Base-by-base conservation (phyloP, 37 sponge, comb jelly and placozoan genomes). In the Crambe crambe region DNA sequence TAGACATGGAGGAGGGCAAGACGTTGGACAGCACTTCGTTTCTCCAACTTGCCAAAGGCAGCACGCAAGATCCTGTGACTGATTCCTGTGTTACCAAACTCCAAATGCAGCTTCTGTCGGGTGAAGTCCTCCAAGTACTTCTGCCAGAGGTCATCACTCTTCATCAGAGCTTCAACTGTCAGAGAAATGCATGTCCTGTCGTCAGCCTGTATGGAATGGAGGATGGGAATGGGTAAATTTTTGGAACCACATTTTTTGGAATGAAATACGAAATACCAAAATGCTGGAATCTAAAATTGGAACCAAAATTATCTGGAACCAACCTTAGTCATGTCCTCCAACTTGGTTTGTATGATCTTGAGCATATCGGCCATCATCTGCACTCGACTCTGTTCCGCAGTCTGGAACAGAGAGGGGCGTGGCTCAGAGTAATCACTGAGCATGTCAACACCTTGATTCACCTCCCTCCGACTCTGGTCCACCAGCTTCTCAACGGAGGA, bases 51-150 rank as follows among this genome's bases (percentile, higher is more conserved):
- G 1, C 69, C 59, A 82, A 92, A 85, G 36, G 80, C 64, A 0
- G 81, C 43, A 18, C 67, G 39, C 25, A 87, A 30, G 26, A 92
- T 60, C 30, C 72, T 57, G 23, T 70, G 44, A 3, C 77, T 77
- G 4, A 85, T 75, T 15, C 76, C 80, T 1, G 76, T 58, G 44
- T 42, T 43, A 0, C 72, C 58, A 56, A 63, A 58, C 22, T 74
- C 80, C 32, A 91, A 56, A 35, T 59, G 93, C 20, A 92, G 68
- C 40, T 85, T 84, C 9, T 79, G 68, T 47, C 40, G 56, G 26
- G 76, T 84, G 47, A 92, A 92, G 34, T 87, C 89, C n/a, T 84
- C 79, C 15, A 81, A 68, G 62, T 92, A 92, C n/a, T 71, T 64
- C 40, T 81, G 57, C 85, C 85, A 87, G 32, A 88, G 67, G 20